Conservation (phyloP, 2,797 vertebrate species). For the Halcyon leucocephala region DNA sequence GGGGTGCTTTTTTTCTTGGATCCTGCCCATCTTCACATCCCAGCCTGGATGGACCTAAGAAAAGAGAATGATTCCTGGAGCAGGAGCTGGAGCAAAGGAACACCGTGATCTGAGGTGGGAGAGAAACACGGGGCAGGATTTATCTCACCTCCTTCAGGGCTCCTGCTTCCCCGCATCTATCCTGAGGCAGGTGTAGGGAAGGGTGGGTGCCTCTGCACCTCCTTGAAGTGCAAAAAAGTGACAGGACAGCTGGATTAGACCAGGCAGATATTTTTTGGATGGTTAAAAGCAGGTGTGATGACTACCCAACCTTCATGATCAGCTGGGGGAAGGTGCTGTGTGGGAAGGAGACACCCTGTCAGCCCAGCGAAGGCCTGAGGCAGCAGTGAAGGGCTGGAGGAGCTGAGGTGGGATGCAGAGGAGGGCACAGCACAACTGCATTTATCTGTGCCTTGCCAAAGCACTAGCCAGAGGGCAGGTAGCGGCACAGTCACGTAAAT, state of each 20-base stretch:
- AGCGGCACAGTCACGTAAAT: neutral
- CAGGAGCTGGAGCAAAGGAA: neutral
- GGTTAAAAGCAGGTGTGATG: neutral
- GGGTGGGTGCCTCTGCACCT: neutral
- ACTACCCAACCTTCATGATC: neutral
- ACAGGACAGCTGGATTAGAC: accelerated
- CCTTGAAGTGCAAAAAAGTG: neutral
- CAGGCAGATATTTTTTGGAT: neutral
- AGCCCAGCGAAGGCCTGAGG: accelerated
- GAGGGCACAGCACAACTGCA: neutral
- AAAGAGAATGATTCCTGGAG: neutral
- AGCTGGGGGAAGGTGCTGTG: neutral
- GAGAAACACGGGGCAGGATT: neutral
- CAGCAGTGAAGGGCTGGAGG: neutral
- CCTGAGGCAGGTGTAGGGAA: neutral
- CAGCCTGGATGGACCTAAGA: neutral
- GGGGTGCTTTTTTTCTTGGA: neutral
- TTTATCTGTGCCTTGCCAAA: neutral
- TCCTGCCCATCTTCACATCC: neutral
- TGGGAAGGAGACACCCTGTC: neutral
- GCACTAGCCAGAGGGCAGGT: neutral
- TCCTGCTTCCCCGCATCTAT: accelerated
- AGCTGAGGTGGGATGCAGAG: neutral
- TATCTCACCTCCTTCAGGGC: neutral
- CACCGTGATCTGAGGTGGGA: accelerated